Conservation (phyloP, 2,797 vertebrate species). For the Trichosurus vulpecula region DNA sequence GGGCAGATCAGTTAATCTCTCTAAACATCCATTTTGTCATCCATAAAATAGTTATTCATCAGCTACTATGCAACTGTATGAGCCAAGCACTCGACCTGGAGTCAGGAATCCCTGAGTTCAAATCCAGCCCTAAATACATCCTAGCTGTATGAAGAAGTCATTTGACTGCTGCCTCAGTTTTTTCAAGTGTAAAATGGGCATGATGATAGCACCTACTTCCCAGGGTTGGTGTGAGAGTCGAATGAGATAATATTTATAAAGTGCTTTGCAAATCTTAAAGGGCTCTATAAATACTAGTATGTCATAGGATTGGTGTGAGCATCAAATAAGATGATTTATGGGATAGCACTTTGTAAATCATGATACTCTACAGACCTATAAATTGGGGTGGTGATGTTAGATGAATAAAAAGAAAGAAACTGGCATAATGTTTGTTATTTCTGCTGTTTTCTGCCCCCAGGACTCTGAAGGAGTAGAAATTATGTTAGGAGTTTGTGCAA, state of each 20-base stretch:
- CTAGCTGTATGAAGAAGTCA: background rate
- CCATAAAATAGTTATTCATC: background rate
- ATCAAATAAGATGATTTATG: background rate
- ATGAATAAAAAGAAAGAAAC: background rate
- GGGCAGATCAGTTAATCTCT: background rate
- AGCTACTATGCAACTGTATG: background rate
- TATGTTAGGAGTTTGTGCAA: constrained; percentile 98
- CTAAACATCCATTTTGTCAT: background rate
- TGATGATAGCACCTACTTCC: background rate
- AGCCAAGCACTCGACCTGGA: background rate
- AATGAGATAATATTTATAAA: background rate
- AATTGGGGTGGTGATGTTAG: background rate
- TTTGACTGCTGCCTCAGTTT: background rate
- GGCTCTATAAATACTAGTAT: background rate
- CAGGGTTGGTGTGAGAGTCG: background rate
- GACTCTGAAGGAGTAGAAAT: constrained; percentile 99
- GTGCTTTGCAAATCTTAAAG: background rate
- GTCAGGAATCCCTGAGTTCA: background rate
- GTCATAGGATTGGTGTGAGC: background rate
- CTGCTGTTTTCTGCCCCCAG: constrained; percentile 81
- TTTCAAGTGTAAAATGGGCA: background rate
- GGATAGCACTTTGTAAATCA: background rate
- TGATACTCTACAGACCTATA: background rate
- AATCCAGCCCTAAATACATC: background rate
- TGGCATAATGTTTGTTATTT: background rate